Evolutionary conservation across 2,797 vertebrate species (phyloP), one percentile per base, ranked within the genome.

Genomic region (Acrossocheilus wenchowensis): DNA sequence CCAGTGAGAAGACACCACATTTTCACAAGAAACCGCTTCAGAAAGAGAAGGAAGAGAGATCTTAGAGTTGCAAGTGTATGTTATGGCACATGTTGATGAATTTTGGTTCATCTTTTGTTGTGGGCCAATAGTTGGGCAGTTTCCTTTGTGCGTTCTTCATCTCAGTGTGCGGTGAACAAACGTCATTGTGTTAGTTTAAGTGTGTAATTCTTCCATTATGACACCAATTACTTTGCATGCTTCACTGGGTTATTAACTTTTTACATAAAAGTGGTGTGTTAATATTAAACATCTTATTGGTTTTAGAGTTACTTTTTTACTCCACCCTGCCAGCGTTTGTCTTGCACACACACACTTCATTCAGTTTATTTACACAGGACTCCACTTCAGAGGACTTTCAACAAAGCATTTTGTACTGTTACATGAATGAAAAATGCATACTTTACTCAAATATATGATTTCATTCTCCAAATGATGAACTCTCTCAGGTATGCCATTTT

Each of bases 401-500:
- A 30, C 36, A 14, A 26, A 48, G 30, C 30, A 39, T 50, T 83
- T 75, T 19, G 5, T 72, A 5, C 39, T 11, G 23, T 19, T 54
- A 54, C 19, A 82, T 73, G 15, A 60, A 43, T 82, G 9, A 43
- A 82, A 52, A 60, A 52, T 54, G 23, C 30, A 17, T 34, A n/a
- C 30, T 81, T 36, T 14, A 36, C 11, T 69, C 5, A 57, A 60
- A 43, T 74, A 15, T 48, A 52, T 39, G 12, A 45, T 19, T 77
- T 77, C 0, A 50, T 66, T 84, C 10, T 68, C 26, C 12, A 14
- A 81, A 50, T 23, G 30, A 48, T 73, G 11, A 36, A 81, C 69
- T 50, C 66, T 8, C 80, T 83, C 92, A 99, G 98, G 92, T 99
- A 99, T 0, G 98, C 98, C 87, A 99, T 99, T 90, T 94, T 99